These are phyloP conservation scores for Glossophaga mutica DNA, from an alignment of 2,797 vertebrate genomes.

Conservation along the genomic window DNA sequence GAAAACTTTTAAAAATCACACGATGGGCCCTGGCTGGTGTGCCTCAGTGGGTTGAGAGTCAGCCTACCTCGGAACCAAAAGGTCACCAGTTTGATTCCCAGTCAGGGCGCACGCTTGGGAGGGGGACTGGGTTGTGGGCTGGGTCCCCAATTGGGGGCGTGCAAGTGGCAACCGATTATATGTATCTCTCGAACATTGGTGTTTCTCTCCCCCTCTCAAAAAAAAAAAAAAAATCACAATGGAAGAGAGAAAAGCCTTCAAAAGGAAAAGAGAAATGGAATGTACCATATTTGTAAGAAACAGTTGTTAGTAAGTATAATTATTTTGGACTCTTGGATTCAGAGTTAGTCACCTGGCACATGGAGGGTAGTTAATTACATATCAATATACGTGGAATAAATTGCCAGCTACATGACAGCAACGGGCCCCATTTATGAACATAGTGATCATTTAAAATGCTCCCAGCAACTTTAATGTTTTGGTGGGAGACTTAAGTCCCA, in stretches of 20 bases:
- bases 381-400: neutral
- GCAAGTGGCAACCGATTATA: neutral
- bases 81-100: neutral
- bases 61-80: neutral
- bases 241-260: neutral
- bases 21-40: neutral
- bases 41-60: neutral
- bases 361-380: neutral
- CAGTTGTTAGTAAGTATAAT: neutral
- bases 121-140: neutral
- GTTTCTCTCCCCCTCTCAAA: neutral
- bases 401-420: neutral
- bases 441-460: neutral
- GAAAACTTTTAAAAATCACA: neutral
- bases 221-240: neutral
- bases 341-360: neutral
- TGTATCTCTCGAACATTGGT: neutral
- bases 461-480: neutral
- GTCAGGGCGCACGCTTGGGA: too few species aligned
- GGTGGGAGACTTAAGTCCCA: neutral
- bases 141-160: neutral
- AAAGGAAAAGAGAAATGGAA: neutral
- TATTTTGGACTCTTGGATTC: neutral
- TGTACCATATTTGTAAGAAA: neutral
- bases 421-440: neutral